Conservation (phyloP, 2,888 invertebrate genomes). For the Plagiodera versicolora region DNA sequence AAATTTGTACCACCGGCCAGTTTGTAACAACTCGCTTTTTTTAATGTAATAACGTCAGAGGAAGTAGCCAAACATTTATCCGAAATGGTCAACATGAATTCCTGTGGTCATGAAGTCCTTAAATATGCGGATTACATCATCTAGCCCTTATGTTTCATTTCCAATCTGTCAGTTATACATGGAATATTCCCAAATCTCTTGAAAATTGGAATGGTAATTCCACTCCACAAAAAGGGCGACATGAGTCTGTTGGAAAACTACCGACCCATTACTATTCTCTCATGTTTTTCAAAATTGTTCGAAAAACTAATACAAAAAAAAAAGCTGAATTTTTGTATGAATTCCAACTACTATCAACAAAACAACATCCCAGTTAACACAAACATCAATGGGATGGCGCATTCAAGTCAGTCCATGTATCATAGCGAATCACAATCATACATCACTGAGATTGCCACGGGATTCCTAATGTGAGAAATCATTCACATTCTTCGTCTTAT, state of each 20-base stretch:
- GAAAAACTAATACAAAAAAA: neutral
- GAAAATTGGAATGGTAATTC: neutral
- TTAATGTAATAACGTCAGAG: neutral
- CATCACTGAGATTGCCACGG: too few relatives aligned
- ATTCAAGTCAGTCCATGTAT: too few relatives aligned
- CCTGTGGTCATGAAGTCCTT: neutral
- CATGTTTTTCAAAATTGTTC: neutral
- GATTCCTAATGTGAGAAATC: too few relatives aligned
- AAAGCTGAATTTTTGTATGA: neutral
- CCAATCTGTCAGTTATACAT: neutral
- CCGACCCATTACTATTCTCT: neutral
- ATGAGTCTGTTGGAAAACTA: neutral
- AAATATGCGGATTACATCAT: neutral
- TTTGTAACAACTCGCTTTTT: neutral
- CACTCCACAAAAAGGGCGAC: neutral
- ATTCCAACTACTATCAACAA: neutral
- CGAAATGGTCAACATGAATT: neutral
- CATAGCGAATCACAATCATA: too few relatives aligned
- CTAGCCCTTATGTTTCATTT: neutral
- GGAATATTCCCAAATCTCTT: constrained; percentile 3
- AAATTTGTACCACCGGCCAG: neutral
- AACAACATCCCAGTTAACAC: too few relatives aligned
- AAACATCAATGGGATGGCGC: too few relatives aligned
- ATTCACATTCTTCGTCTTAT: too few relatives aligned
- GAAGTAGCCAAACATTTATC: neutral